Evolutionary conservation across 2,888 invertebrate genomes (phyloP), one percentile per base, ranked within the genome.

Genomic region (Plagodis dolabraria): DNA sequence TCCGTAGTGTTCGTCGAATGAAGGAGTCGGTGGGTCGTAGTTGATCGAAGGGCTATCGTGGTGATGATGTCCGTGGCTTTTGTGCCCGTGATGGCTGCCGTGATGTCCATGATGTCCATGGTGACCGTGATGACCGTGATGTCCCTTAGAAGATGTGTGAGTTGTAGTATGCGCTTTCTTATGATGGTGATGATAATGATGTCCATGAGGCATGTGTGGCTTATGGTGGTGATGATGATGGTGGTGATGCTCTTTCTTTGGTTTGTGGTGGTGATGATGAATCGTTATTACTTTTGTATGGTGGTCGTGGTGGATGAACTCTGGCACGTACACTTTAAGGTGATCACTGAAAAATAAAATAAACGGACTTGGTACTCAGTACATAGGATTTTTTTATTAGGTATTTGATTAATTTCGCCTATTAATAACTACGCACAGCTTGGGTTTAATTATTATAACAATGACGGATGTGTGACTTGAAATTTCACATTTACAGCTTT

Each of bases 281-380:
- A 94, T 89, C 10, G 93, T 94, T 47, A 95, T 89, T 53, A 94
- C 93, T 74, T 94, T 94, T 7, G 94, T 94, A 71, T 94, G 94
- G 62, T 93, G 88, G 49, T 94, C 93, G 63, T 94, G 94, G 47
- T 94, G 94, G 63, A 94, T 90, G 52, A 94, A 88, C 76, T 94
- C 93, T 12, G 95, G 95, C 7, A 94, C 89, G 75, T 94, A 89
- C 50, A 95, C 80, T 77, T 88, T 94, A 63, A 95, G 85, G 73
- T 94, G 94, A 52, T 93, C 88, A 71, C 94, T 94, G 89, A 57
- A 89, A 87, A 76, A 76, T 51, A 75, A 57, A 57, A 55, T 42
- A 45, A 34, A 53, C 12, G 10, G 33, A 51, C 33, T 11, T 54
- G 42, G 11, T 51, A 44, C 9, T 47, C 44, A 9, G 40, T 10